Base-by-base conservation (phyloP, 2,113 vertebrate species). In the Corythoichthys intestinalis region DNA sequence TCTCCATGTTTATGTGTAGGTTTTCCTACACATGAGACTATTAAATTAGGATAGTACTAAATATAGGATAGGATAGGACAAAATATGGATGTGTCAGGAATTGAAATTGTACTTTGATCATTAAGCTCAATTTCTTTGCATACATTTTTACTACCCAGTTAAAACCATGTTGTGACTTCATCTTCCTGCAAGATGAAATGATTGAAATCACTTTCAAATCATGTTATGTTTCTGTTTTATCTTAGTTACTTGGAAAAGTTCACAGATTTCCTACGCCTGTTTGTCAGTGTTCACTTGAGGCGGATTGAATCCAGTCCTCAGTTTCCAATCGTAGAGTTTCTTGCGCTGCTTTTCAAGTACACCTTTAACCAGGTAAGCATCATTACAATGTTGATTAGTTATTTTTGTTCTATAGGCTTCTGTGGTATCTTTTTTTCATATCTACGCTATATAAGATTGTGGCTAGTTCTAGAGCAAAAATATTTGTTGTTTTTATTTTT, bases 201-300 rank as follows among this genome's bases (percentile, higher is more conserved):
- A 60, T 8, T 60, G 15, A 17, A 41, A 61, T 61, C n/a, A 11
- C 17, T 39, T 44, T 65, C 74, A 61, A n/a, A n/a, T 39, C 6
- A 37, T 0, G n/a, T 20, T 41, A 1, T 77, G 83, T 86, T 50
- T 91, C 58, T 90, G 52, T 82, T 44, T 67, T 58, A 69, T 65
- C 76, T 15, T 85, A 99, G 97, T 90, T 99, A 99, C 85, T 89
- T 99, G 78, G 97, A 99, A 88, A 98, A 98, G 93, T 99, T 99
- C 80, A 98, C 97, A 0, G 97, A 99, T 78, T 99, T 98, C 71
- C 93, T 99, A 57, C 93, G 95, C 39, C 96, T 98, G 78, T 99
- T 99, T 81, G 97, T 99, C 81, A 97, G 95, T 0, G 95, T 99
- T 81, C 97, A 99, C 82, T 87, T 99, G 60, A 91, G 97, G 72